Evolutionary conservation across 2,113 vertebrate species (phyloP).

Genomic region (Alouatta palliata): DNA sequence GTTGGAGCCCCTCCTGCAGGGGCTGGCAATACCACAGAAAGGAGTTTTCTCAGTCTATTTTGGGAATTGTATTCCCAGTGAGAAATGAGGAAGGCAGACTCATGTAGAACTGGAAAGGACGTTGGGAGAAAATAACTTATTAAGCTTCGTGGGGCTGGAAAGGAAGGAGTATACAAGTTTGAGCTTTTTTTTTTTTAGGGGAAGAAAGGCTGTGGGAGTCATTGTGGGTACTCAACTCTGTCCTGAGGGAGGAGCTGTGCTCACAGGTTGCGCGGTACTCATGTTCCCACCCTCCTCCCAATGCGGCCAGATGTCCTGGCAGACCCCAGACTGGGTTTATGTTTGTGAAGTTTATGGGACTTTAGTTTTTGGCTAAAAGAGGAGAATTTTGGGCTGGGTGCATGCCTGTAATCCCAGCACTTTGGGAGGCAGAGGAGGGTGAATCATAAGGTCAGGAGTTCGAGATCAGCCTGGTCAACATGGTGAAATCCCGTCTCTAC

Average conservation of each 20-base stretch:
- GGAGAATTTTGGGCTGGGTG: neutral
- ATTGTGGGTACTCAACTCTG: neutral
- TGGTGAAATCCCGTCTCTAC: no score
- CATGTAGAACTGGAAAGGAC: neutral
- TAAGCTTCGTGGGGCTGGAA: neutral
- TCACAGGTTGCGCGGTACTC: neutral
- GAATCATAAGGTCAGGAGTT: no score
- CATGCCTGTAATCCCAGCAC: no score
- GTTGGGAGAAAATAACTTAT: neutral
- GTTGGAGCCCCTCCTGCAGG: accelerated
- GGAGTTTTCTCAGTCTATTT: conserved; percentile 1
- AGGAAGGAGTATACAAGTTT: accelerated
- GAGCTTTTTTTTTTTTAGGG: neutral
- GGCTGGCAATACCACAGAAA: neutral
- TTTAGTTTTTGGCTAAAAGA: neutral
- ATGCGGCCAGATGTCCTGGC: accelerated
- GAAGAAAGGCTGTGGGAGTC: neutral
- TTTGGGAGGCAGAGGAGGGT: no score
- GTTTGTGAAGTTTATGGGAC: no score
- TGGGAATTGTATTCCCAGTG: neutral
- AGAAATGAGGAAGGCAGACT: conserved; percentile 16
- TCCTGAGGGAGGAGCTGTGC: neutral
- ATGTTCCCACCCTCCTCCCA: neutral
- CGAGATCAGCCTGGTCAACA: no score
- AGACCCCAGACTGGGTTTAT: neutral